Evolutionary conservation across 2,888 invertebrate species (phyloP).

Genomic region (Sicus ferrugineus): DNA sequence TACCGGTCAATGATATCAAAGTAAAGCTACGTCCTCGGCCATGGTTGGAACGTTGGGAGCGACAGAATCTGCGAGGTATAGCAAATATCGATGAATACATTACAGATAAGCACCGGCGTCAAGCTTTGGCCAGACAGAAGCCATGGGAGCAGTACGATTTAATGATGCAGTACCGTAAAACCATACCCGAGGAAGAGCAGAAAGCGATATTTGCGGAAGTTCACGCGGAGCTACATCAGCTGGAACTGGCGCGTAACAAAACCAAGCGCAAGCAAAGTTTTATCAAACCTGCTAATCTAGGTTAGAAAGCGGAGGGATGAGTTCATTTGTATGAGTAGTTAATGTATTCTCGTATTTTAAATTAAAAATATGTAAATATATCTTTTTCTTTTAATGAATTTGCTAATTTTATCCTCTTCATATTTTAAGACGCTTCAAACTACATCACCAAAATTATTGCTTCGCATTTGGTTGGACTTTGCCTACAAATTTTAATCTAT

Average conservation of each 20-base stretch:
- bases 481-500: no score
- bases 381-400: no score
- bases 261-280: slow-evolving; percentile 71
- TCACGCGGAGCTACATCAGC: slow-evolving; percentile 75
- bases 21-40: slow-evolving; percentile 81
- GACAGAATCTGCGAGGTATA: slow-evolving; percentile 78
- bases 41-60: slow-evolving; percentile 92
- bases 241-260: slow-evolving; percentile 73
- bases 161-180: slow-evolving; percentile 90
- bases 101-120: slow-evolving; percentile 66
- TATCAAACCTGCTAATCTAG: slow-evolving; percentile 68
- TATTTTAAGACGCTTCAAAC: no score
- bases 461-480: no score
- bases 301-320: slow-evolving; percentile 47
- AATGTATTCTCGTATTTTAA: no score
- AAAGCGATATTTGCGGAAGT: slow-evolving; percentile 85
- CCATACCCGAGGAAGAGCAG: slow-evolving; percentile 90
- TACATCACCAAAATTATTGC: no score
- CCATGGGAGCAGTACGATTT: slow-evolving; percentile 93
- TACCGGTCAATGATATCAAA: slow-evolving; percentile 81
- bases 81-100: slow-evolving; percentile 69
- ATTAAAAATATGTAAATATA: no score
- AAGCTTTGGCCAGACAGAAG: slow-evolving; percentile 71
- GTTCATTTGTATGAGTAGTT: no score
- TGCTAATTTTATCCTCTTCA: no score